Base-by-base conservation (phyloP, 2,113 vertebrate species). In the Aegotheles bennettii region DNA sequence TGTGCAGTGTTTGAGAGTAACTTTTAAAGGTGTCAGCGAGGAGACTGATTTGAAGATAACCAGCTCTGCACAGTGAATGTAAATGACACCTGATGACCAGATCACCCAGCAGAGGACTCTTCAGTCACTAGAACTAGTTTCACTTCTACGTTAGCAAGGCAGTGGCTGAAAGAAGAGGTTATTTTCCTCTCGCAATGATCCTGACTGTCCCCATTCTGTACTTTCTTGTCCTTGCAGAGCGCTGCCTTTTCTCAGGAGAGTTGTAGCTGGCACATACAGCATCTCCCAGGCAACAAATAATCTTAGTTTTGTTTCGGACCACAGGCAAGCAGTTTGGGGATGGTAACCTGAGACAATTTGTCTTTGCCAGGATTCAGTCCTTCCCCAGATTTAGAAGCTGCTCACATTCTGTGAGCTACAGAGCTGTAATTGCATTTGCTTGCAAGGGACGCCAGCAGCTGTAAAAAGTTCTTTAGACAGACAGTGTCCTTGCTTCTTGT, bases 301-400 rank as follows among this genome's bases (percentile, higher is more conserved):
- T 64, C 69, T 40, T 4, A 3, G 80, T 14, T 96, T 82, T 95
- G 93, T 93, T 95, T 95, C 13, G 6, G 91, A 69, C 61, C 85
- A 33, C 74, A n/a, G 29, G 45, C 89, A 16, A 35, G 69, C 87
- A 13, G 8, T 81, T 81, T 36, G 3, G 51, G 91, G 60, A 4
- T 8, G 35, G 96, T 88, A 96, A 96, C 93, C 85, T 7, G 93
- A 97, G 90, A 87, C 75, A 28, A 31, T 47, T 81, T 28, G 43
- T 45, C 87, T 86, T 61, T 90, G 96, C 84, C 84, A 87, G 77
- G 40, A 18, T 57, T 93, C 74, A 79, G 83, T 64, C 74, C 93
- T 90, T 85, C 63, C 77, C 96, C 88, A 86, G 89, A 95, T 95
- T 96, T 95, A 92, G 95, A 95, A 97, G 90, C 71, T 74, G 82